phyloP scores from a whole-genome alignment of 2,113 vertebrate genomes.

The Gulo gulo region DNA sequence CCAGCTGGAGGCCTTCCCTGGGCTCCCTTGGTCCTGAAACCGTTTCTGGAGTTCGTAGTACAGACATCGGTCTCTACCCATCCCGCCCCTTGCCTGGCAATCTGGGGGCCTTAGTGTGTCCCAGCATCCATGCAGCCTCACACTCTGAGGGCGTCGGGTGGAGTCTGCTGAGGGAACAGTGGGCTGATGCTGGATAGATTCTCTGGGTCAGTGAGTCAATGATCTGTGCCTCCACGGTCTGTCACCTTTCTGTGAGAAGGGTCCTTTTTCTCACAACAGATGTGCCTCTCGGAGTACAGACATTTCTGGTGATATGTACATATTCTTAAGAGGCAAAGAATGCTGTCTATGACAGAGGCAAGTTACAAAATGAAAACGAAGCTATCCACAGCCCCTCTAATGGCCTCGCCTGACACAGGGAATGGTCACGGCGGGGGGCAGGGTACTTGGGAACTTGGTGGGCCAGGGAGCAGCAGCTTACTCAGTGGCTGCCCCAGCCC shows the following conservation, averaged over 20 bases:
- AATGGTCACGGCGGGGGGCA: no score
- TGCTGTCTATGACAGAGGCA: not conserved
- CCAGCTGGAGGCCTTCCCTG: not conserved
- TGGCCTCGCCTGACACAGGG: accelerated
- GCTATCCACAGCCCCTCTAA: not conserved
- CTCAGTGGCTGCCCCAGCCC: not conserved
- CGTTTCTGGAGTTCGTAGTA: no score
- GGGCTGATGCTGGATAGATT: not conserved
- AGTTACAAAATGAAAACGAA: no score
- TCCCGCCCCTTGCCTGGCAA: not conserved
- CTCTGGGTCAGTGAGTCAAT: accelerated
- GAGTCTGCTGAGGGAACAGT: not conserved
- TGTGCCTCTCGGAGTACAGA: not conserved
- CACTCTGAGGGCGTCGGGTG: accelerated
- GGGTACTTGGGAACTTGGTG: no score
- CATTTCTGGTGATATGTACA: not conserved
- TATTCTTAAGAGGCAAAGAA: not conserved
- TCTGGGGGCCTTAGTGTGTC: not conserved
- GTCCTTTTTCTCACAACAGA: not conserved
- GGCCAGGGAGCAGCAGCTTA: not conserved
- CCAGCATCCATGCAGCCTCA: not conserved
- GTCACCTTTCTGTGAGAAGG: not conserved
- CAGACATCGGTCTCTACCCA: not conserved
- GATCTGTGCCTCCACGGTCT: not conserved
- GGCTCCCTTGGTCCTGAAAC: no score